Percentiles rank a stretch among this genome's conserved stretches.
Evolutionary conservation across 2,888 invertebrate genomes (phyloP).

Genomic region (Morpho deidamia): DNA sequence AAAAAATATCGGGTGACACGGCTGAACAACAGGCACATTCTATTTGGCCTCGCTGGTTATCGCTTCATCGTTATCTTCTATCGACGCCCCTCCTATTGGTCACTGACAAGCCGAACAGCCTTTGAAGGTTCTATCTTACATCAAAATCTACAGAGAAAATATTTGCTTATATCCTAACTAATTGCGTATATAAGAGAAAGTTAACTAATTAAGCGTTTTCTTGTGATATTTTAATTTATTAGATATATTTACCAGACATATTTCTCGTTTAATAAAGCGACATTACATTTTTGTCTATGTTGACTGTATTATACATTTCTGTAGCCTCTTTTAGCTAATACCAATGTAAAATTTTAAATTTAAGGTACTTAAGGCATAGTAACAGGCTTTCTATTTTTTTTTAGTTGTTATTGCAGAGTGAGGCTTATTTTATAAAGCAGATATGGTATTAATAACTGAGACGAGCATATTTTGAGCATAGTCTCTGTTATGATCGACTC

Average conservation of each 20-base stretch:
- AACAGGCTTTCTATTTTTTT: too few relatives aligned
- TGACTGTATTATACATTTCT: background rate
- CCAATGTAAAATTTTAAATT: too few relatives aligned
- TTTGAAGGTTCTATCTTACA: constrained; percentile 21
- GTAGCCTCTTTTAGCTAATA: background rate
- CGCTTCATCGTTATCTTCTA: constrained; percentile 60
- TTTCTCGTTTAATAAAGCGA: background rate
- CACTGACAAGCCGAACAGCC: constrained; percentile 8
- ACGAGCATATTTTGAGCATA: too few relatives aligned
- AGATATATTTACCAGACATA: too few relatives aligned
- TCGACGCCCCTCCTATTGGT: constrained; percentile 47
- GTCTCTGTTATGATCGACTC: background rate
- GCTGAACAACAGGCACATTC: constrained; percentile 18
- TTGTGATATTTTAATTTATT: too few relatives aligned
- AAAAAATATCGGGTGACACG: constrained; percentile 19
- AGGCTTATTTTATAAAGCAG: background rate
- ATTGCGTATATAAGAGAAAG: too few relatives aligned
- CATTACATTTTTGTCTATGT: background rate
- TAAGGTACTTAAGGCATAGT: too few relatives aligned
- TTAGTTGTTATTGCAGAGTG: background rate
- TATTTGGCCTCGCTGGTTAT: constrained; percentile 55
- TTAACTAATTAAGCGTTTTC: too few relatives aligned
- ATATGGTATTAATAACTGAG: too few relatives aligned
- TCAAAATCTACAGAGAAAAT: constrained; percentile 6
- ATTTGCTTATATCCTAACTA: too few relatives aligned